These are phyloP conservation scores for Varanus komodoensis DNA, from an alignment of 2,113 vertebrate genomes.

Conservation along the genomic window DNA sequence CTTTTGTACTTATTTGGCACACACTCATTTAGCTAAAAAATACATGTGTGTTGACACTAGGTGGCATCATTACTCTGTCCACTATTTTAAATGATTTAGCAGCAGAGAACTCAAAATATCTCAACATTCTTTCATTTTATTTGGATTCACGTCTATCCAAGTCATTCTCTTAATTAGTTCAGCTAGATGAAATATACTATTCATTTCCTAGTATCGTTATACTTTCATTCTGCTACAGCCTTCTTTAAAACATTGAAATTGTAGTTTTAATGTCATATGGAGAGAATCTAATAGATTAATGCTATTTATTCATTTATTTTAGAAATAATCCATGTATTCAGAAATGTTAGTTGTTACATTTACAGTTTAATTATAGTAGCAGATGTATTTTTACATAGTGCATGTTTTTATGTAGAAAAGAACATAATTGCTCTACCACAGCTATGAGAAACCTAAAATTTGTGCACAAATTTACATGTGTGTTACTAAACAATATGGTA, in stretches of 20 bases:
- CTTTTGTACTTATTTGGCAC: neutral
- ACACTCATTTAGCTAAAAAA: neutral
- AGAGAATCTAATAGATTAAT: neutral
- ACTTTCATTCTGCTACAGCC: neutral
- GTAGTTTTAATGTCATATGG: slow-evolving; percentile 10
- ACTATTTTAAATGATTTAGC: neutral
- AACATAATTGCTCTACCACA: neutral
- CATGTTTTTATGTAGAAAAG: neutral
- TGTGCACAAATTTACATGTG: neutral
- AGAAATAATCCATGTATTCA: neutral
- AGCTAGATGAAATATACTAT: slow-evolving; percentile 19
- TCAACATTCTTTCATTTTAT: neutral
- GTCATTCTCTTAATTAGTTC: slow-evolving; percentile 44
- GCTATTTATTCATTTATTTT: neutral
- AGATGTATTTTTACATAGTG: neutral
- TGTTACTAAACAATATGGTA: neutral
- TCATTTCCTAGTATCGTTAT: neutral
- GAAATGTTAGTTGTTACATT: neutral
- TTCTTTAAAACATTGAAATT: neutral
- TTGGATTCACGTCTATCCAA: slow-evolving; percentile 17
- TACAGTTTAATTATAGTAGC: slow-evolving; percentile 5
- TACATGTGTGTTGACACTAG: slow-evolving; percentile 58
- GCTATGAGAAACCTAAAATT: neutral
- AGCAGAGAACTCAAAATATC: neutral
- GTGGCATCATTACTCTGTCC: slow-evolving; percentile 56